These are phyloP conservation scores for Euplagia quadripunctaria DNA, from an alignment of 2,888 invertebrate species.

Conservation along the genomic window DNA sequence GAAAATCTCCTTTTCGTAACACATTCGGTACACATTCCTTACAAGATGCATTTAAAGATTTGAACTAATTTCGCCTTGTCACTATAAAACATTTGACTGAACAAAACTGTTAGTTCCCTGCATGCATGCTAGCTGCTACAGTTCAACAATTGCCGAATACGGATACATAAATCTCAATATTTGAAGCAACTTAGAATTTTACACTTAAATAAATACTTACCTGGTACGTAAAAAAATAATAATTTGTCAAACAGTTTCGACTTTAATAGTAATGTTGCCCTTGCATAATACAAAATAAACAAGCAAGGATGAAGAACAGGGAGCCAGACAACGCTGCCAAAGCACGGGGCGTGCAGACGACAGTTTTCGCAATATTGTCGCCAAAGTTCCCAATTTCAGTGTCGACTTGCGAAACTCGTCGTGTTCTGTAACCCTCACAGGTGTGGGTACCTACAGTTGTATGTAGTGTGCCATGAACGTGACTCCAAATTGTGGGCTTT, in stretches of 20 bases:
- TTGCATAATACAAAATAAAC: constrained; percentile 40
- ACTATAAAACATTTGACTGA: not conserved
- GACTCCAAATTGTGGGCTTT: constrained; percentile 78
- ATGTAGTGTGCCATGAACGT: constrained; percentile 62
- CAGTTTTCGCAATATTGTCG: constrained; percentile 82
- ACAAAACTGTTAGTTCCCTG: not conserved
- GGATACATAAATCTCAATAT: not conserved
- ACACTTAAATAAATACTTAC: not conserved
- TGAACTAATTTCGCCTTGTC: not conserved
- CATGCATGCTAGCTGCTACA: not conserved
- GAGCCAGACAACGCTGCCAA: constrained; percentile 29
- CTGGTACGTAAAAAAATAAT: too few relatives aligned
- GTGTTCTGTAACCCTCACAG: constrained; percentile 69
- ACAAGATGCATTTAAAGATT: not conserved
- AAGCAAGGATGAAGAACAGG: constrained; percentile 45
- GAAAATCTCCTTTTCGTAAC: not conserved
- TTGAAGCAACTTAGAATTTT: not conserved
- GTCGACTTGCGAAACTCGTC: constrained; percentile 85
- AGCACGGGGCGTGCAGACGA: constrained; percentile 60
- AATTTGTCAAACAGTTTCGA: not conserved
- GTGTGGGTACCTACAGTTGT: constrained; percentile 60
- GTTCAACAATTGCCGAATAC: not conserved
- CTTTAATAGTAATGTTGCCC: constrained; percentile 24
- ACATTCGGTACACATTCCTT: not conserved
- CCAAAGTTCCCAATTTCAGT: constrained; percentile 81